Evolutionary conservation across 2,113 vertebrate species (phyloP), one percentile per base, ranked within the genome.

Genomic region (Platysteira castanea): DNA sequence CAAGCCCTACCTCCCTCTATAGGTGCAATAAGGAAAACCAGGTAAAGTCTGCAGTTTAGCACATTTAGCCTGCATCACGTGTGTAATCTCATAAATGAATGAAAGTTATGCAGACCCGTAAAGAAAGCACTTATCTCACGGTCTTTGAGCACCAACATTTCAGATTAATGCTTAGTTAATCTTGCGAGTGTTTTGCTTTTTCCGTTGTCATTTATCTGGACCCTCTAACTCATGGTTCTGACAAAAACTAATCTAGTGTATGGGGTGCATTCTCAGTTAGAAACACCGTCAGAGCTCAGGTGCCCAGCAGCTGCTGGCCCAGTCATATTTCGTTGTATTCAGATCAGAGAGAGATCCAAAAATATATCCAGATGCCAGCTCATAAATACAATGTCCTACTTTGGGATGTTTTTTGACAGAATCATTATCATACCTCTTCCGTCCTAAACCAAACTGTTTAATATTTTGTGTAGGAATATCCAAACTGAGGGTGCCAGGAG

Each of bases 1-100:
- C n/a, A 65, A 88, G 21, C 83, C 42, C n/a, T 73, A 21, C 30
- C 90, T 95, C 83, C 88, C 86, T 77, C 90, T 97, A 39, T 3
- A 77, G 90, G 85, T 11, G 11, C 11, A 60, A 46, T 11, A 31
- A 76, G 11, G 37, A 85, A 83, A 69, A 64, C 1, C 28, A 70
- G 23, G 27, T 13, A 5, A 33, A 82, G 15, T 24, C 16, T 54
- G 39, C 46, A 53, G 31, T 70, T 81, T 0, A 70, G 39, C 26
- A 14, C 13, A 26, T 57, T 39, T 17, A 81, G 33, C 18, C 24
- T 46, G 31, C 31, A 19, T 41, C 17, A 14, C 0, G 1, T 6
- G 10, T 27, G 15, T 64, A 16, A 24, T 47, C 65, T 79, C 52
- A 27, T 20, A 59, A 68, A 85, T 7, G 4, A 81, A 70, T 9